phyloP scores from a whole-genome alignment of 2,113 vertebrate genomes.

The Malurus elegans region DNA sequence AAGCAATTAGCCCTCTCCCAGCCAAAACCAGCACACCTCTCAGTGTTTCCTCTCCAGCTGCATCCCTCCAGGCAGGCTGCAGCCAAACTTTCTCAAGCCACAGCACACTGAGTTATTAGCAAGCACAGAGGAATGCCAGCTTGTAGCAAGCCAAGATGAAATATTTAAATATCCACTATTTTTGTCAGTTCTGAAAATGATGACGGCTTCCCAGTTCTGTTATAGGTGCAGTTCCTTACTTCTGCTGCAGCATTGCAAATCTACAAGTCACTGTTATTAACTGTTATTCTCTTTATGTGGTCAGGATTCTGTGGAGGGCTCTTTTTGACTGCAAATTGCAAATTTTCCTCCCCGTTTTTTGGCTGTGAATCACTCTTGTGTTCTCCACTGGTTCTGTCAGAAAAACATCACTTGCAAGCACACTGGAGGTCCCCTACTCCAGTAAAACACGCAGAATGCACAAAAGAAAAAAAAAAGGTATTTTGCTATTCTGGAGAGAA shows the following conservation, averaged over 20 bases:
- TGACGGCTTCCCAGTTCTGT: background rate
- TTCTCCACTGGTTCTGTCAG: background rate
- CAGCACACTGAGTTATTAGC: background rate
- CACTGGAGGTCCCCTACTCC: background rate
- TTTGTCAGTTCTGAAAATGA: background rate
- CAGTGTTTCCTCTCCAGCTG: background rate
- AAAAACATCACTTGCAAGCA: background rate
- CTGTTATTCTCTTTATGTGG: background rate
- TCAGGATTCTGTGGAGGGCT: background rate
- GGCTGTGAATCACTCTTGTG: background rate
- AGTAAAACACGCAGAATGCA: background rate
- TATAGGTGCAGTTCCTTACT: background rate
- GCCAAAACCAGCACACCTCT: background rate
- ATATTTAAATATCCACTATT: constrained; percentile 12
- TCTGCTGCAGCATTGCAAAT: background rate
- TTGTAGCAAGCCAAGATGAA: background rate
- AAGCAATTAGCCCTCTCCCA: background rate
- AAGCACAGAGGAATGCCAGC: background rate
- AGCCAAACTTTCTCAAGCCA: background rate
- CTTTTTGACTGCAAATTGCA: constrained; percentile 8
- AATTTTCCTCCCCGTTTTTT: background rate
- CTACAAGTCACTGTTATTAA: background rate
- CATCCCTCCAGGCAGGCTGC: background rate
- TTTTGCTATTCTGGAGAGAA: background rate
- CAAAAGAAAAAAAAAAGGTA: background rate